phyloP scores from a whole-genome alignment of 2,113 vertebrate species.

The Peromyscus leucopus region DNA sequence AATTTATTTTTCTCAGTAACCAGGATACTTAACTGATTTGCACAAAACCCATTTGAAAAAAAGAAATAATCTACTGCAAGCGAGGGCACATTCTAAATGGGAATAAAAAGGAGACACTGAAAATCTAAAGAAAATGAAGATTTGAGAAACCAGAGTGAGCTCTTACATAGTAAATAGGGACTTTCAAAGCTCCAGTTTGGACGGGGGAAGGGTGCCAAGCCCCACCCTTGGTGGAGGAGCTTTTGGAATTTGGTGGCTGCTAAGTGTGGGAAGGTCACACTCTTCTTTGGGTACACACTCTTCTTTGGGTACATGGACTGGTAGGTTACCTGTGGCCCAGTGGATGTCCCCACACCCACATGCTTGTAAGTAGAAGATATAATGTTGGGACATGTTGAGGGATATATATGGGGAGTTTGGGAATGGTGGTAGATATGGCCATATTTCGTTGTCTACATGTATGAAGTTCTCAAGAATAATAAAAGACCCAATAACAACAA shows the following conservation, averaged over 20 bases:
- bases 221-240: background rate
- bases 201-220: background rate
- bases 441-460: background rate
- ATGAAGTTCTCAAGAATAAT: background rate
- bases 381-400: background rate
- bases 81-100: conserved; percentile 53
- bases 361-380: background rate
- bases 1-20: conserved; percentile 88
- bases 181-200: background rate
- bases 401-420: background rate
- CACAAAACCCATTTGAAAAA: conserved; percentile 85
- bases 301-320: too few species aligned
- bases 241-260: background rate
- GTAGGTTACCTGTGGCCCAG: too few species aligned
- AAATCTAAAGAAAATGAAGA: conserved; percentile 67
- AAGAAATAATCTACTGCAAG: conserved; percentile 79
- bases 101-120: conserved; percentile 14
- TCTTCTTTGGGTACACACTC: too few species aligned
- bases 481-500: background rate
- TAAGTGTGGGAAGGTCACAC: background rate
- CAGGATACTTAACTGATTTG: conserved; percentile 87
- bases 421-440: background rate
- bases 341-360: background rate
- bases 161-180: background rate
- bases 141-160: background rate